Evolutionary conservation across 2,113 vertebrate genomes (phyloP), one percentile per base, ranked within the genome.

Genomic region (Zosterops lateralis): DNA sequence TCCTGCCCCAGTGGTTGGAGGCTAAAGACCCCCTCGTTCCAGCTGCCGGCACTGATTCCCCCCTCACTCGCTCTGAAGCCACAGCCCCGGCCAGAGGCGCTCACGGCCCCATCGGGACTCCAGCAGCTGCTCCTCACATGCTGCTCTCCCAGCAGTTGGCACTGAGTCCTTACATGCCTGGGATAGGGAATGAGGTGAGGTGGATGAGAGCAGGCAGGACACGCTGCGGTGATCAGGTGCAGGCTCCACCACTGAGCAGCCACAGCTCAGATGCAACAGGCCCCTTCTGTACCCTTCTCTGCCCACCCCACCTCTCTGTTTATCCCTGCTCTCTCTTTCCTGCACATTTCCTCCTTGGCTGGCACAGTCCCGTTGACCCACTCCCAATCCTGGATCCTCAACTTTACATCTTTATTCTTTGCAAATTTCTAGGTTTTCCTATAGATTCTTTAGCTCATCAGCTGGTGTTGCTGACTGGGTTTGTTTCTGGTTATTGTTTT

Each of bases 201-300:
- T 74, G 71, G 32, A 15, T 17, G n/a, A 17, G 54, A 17, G 5
- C 54, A 60, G 42, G 18, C 57, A 47, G n/a, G 42, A 18, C 32
- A 10, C 14, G 5, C n/a, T 10, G 42, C 1, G 6, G 14, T 17
- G n/a, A 24, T 24, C 26, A 8, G 42, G 14, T 2, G 11, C n/a
- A 13, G n/a, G 54, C 26, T 48, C n/a, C 38, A 12, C 10, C 31
- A 9, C 54, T 10, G 54, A 29, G 13, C 42, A 58, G 42, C 32
- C 42, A 17, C 25, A 22, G 54, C 42, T 58, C 32, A 29, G 32
- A 34, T 53, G 32, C 32, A 29, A 12, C 32, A 45, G 29, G 22
- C 31, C 8, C 51, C 17, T 28, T 16, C 40, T 45, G 32, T 11
- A 28, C 10, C 53, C 54, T 12, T 22, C 18, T 22, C 25, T 58